Percentiles rank a stretch among this genome's conserved stretches.
Conservation (phyloP, 1,140 invertebrate species). For the Mamestra configurata region DNA sequence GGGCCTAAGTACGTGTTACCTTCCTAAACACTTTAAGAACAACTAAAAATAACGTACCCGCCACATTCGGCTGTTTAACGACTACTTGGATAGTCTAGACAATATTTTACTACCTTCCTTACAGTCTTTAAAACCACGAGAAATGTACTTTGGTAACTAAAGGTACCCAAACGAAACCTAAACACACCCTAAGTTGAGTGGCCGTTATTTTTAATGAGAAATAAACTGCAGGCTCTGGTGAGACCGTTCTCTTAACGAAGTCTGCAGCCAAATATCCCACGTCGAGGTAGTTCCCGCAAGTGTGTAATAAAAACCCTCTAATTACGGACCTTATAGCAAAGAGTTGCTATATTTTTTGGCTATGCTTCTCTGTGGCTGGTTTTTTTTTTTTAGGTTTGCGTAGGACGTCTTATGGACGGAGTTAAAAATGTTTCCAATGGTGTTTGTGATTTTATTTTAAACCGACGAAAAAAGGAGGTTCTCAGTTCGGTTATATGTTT, state of each 20-base stretch:
- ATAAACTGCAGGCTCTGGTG: conserved; percentile 42
- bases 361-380: background rate
- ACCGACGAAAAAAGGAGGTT: too few relatives aligned
- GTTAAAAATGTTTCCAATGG: too few relatives aligned
- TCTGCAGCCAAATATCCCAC: conserved; percentile 45
- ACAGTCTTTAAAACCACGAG: background rate
- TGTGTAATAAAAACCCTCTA: conserved; percentile 35
- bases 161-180: conserved; percentile 19
- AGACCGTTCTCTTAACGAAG: conserved; percentile 40
- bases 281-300: conserved; percentile 7
- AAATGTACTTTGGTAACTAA: background rate
- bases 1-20: background rate
- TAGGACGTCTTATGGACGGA: too few relatives aligned
- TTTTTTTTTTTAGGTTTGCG: background rate
- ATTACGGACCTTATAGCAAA: conserved; percentile 18
- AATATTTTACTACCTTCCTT: background rate
- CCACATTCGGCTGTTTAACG: background rate
- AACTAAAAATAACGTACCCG: background rate
- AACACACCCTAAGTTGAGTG: conserved; percentile 33
- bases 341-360: background rate
- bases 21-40: background rate
- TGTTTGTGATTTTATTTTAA: too few relatives aligned
- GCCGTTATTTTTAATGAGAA: conserved; percentile 53
- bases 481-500: too few relatives aligned
- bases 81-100: background rate